phyloP scores from a whole-genome alignment of 2,113 vertebrate genomes.

The Dolichallabes microphthalmus region DNA sequence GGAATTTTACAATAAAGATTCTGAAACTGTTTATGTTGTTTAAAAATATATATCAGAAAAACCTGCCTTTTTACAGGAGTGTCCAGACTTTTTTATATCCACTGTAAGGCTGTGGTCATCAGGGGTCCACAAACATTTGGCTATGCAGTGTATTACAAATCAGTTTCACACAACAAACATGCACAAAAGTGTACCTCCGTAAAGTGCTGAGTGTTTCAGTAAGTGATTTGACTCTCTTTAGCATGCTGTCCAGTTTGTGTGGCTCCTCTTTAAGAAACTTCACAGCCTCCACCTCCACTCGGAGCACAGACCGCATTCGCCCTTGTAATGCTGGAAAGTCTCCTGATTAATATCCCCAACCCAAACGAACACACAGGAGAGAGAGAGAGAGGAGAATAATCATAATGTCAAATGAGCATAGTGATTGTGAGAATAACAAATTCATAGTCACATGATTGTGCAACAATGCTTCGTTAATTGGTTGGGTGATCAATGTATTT shows the following conservation, averaged over 20 bases:
- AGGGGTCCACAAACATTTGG: neutral
- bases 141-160: neutral
- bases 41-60: neutral
- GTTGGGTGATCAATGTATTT: too few species aligned
- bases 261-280: slow-evolving; percentile 96
- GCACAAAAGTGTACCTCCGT: slow-evolving; percentile 74
- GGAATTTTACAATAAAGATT: neutral
- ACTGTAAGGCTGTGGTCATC: neutral
- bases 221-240: slow-evolving; percentile 88
- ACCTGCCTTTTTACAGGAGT: neutral
- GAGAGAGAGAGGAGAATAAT: neutral
- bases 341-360: slow-evolving; percentile 66
- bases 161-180: neutral
- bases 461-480: too few species aligned
- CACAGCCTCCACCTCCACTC: slow-evolving; percentile 92
- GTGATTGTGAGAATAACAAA: too few species aligned
- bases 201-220: slow-evolving; percentile 83
- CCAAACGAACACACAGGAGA: neutral
- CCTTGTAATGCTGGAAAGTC: slow-evolving; percentile 89
- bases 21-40: neutral
- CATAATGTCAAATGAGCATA: neutral
- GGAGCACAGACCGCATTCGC: slow-evolving; percentile 87
- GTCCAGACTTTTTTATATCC: neutral
- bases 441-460: too few species aligned
- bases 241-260: slow-evolving; percentile 90